Base-by-base conservation (phyloP, 2,113 vertebrate genomes). In the Sigmodon hispidus region DNA sequence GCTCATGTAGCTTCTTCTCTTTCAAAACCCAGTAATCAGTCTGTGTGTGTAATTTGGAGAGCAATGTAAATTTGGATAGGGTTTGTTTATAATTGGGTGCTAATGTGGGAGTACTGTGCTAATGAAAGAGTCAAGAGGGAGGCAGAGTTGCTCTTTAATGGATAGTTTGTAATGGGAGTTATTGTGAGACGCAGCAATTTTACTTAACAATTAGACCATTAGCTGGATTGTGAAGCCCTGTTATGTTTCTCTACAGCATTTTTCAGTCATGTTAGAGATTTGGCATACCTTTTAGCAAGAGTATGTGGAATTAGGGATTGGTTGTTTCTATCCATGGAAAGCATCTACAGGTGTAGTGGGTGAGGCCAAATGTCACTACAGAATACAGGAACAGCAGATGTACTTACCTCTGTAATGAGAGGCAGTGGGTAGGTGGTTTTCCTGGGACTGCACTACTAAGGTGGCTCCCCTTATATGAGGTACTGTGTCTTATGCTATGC, bases 101-200 rank as follows among this genome's bases (percentile, higher is more conserved):
- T 97, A 95, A 97, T 92, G 97, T 98, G 93, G 95, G 95, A 97
- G 95, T 97, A 96, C 84, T 93, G 61, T 96, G 90, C 95, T 98
- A 98, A 98, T 97, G 96, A 98, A 90, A 97, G 95, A 97, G 96
- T 96, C 95, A 96, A 97, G 94, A 97, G 93, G 93, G 89, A 97
- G 59, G 88, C 97, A 93, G 87, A 95, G 52, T 80, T 96, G 94
- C 77, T 94, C 92, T 93, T 96, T 96, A 97, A 97, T 93, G 80
- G 92, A 94, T 92, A 97, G 95, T 94, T 96, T 96, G 94, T 93
- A 96, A 95, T 81, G 92, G 52, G 85, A 96, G 96, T 97, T 97
- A 98, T 97, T 93, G 96, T 95, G 93, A 92, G 76, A 93, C 73
- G 72, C 29, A 95, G 93, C 69, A 94, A 84, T 95, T 96, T 97